phyloP scores from a whole-genome alignment of 2,888 invertebrate genomes.

The Sclerodermus sp. region DNA sequence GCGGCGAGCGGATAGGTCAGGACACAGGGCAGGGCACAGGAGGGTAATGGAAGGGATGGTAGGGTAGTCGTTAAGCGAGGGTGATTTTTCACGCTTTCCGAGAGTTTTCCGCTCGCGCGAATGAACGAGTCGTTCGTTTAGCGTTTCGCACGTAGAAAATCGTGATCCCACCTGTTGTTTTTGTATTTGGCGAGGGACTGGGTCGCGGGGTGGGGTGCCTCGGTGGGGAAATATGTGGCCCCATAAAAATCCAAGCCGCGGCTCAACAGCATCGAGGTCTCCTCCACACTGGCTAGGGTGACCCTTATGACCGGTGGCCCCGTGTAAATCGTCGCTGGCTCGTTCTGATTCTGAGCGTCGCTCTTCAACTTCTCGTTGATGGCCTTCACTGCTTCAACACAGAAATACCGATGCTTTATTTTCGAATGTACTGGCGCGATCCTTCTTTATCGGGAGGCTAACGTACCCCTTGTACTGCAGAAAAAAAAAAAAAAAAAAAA shows the following conservation, averaged over 20 bases:
- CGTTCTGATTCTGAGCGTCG: slow-evolving; percentile 49
- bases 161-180: slow-evolving; percentile 49
- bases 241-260: slow-evolving; percentile 86
- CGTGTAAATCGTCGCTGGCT: slow-evolving; percentile 54
- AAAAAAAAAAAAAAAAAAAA: too few species aligned
- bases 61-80: too few species aligned
- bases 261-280: slow-evolving; percentile 68
- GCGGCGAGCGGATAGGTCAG: too few species aligned
- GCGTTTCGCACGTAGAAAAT: not conserved
- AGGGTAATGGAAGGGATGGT: too few species aligned
- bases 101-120: too few species aligned
- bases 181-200: slow-evolving; percentile 50
- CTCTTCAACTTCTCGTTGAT: slow-evolving; percentile 52
- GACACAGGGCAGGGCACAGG: too few species aligned
- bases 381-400: slow-evolving; percentile 41
- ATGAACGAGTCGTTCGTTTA: not conserved
- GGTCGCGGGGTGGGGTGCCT: slow-evolving; percentile 69
- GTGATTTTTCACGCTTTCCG: too few species aligned
- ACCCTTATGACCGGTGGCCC: slow-evolving; percentile 57
- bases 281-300: slow-evolving; percentile 58
- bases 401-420: slow-evolving; percentile 15
- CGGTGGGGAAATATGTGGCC: slow-evolving; percentile 85
- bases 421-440: too few species aligned
- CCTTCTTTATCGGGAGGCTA: too few species aligned
- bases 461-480: too few species aligned